Percentiles rank a stretch among this genome's conserved stretches.
Conservation (phyloP, 1,140 invertebrate species). For the Nephila pilipes region DNA sequence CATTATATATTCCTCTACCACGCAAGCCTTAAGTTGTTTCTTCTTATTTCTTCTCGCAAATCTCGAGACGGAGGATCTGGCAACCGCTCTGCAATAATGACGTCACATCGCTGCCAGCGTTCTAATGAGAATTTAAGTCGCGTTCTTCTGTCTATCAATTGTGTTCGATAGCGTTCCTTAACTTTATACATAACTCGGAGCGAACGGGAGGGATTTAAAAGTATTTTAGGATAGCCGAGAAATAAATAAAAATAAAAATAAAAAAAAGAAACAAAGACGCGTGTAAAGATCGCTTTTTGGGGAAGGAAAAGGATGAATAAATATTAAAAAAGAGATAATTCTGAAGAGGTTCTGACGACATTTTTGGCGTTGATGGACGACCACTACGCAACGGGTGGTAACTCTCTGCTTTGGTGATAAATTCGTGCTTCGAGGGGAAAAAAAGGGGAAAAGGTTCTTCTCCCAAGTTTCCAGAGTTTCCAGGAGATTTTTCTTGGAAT, state of each 20-base stretch:
- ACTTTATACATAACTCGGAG: conserved; percentile 72
- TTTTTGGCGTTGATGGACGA: conserved; percentile 72
- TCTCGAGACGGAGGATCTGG: conserved; percentile 72
- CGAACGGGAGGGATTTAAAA: conserved; percentile 71
- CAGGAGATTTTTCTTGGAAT: conserved; percentile 41
- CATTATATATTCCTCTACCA: conserved; percentile 71
- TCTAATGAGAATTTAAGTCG: conserved; percentile 77
- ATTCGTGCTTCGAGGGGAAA: conserved; percentile 41
- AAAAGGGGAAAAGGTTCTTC: neutral
- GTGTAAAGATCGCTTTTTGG: conserved; percentile 66
- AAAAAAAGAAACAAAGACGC: conserved; percentile 49
- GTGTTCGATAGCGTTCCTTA: conserved; percentile 73
- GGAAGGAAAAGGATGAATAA: conserved; percentile 71
- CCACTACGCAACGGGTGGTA: conserved; percentile 62
- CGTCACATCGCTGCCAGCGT: conserved; percentile 73
- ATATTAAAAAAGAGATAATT: conserved; percentile 77
- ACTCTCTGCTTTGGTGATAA: conserved; percentile 34
- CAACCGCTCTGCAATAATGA: conserved; percentile 76
- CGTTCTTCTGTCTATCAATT: conserved; percentile 77
- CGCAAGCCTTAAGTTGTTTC: conserved; percentile 75
- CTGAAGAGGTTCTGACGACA: conserved; percentile 69
- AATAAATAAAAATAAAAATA: conserved; percentile 73
- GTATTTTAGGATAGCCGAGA: conserved; percentile 72
- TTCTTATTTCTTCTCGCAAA: conserved; percentile 67
- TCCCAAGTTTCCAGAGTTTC: neutral